Conservation (phyloP, 2,113 vertebrate genomes). For the Oncorhynchus masou region DNA sequence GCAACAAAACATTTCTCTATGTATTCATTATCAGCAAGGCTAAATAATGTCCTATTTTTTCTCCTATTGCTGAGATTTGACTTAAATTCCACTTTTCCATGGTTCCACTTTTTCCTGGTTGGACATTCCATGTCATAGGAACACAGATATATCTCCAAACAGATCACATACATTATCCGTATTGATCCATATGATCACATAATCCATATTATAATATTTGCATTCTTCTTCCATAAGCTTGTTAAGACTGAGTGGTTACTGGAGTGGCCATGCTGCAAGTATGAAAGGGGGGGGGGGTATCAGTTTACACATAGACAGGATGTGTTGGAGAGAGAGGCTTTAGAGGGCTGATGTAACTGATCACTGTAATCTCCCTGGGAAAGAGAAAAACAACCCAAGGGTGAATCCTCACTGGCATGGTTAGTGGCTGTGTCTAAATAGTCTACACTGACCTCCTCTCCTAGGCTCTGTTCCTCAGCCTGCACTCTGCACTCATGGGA, state of each 20-base stretch:
- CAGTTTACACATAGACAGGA: constrained; percentile 41
- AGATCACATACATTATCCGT: too few species aligned
- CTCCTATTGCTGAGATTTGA: too few species aligned
- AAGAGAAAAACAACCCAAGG: constrained; percentile 27
- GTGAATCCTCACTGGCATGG: constrained; percentile 37
- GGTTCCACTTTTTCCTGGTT: too few species aligned
- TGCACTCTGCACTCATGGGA: not conserved
- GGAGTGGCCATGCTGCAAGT: constrained; percentile 2
- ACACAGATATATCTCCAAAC: not conserved
- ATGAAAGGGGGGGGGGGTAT: constrained; percentile 5
- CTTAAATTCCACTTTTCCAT: too few species aligned
- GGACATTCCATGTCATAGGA: too few species aligned
- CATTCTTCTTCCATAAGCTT: constrained; percentile 14
- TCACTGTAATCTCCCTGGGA: constrained; percentile 57
- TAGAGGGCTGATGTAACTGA: constrained; percentile 38
- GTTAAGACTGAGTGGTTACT: constrained; percentile 11
- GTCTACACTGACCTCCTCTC: not conserved
- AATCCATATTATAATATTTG: too few species aligned
- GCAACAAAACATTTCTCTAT: too few species aligned
- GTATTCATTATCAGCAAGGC: not conserved
- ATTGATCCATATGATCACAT: too few species aligned
- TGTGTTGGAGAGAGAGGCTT: constrained; percentile 20
- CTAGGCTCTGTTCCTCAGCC: too few species aligned
- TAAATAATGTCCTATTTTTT: not conserved
- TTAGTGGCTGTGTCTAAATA: constrained; percentile 25